Percentiles rank a stretch among this genome's conserved stretches.
Evolutionary conservation across 2,888 invertebrate genomes (phyloP).

Genomic region (Scaeva pyrastri): DNA sequence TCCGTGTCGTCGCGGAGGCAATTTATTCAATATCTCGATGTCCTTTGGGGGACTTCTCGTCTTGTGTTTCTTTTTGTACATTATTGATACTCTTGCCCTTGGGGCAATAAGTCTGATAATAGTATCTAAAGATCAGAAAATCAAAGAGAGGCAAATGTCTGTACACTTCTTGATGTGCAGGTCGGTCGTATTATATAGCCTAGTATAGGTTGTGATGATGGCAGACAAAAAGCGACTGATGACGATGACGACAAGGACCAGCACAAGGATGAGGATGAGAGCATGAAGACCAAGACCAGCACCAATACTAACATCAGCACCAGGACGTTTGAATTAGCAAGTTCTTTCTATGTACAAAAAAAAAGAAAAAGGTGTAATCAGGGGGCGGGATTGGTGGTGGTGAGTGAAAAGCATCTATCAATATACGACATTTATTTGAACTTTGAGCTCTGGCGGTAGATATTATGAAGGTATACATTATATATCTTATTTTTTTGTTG

Average conservation of each 20-base stretch:
- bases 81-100: conserved; percentile 59
- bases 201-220: background rate
- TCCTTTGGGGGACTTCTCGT: conserved; percentile 58
- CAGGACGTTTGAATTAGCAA: conserved; percentile 21
- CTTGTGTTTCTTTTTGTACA: conserved; percentile 48
- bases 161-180: conserved; percentile 30
- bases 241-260: background rate
- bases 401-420: conserved; percentile 44
- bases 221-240: conserved; percentile 31
- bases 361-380: conserved; percentile 1
- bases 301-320: background rate
- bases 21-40: conserved; percentile 64
- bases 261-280: too few species aligned
- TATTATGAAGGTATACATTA: background rate
- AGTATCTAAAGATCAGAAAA: conserved; percentile 34
- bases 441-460: background rate
- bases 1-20: conserved; percentile 33
- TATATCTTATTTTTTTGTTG: background rate
- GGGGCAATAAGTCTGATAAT: conserved; percentile 44
- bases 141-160: conserved; percentile 58
- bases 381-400: background rate
- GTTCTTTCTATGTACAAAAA: too few species aligned
- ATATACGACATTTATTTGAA: conserved; percentile 42
- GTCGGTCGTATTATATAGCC: background rate
- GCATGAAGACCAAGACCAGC: background rate